phyloP scores from a whole-genome alignment of 2,113 vertebrate species.

The Heterochromis multidens region DNA sequence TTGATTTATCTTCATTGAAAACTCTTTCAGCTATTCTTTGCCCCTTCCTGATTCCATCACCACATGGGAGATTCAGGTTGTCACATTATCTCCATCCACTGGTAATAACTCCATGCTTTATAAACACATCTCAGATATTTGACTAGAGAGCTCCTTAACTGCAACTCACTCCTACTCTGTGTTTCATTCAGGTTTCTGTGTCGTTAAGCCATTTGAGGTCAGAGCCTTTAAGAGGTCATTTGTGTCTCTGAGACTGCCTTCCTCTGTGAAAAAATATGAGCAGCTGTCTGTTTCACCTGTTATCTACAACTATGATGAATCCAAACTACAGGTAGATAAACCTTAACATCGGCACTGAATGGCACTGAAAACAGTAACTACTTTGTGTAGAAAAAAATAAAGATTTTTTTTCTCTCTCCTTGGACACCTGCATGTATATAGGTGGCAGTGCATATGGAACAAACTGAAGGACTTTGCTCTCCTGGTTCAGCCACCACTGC shows the following conservation, averaged over 20 bases:
- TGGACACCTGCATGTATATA: conserved; percentile 16
- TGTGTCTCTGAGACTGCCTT: conserved; percentile 79
- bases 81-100: conserved; percentile 75
- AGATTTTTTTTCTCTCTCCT: background rate
- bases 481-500: conserved; percentile 61
- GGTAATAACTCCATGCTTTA: conserved; percentile 57
- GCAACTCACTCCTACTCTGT: background rate
- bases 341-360: background rate
- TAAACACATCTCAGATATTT: background rate
- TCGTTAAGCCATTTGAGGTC: conserved; percentile 70
- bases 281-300: conserved; percentile 80
- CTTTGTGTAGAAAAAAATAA: background rate
- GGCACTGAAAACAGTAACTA: background rate
- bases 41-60: conserved; percentile 83
- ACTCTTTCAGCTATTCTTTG: conserved; percentile 22
- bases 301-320: conserved; percentile 80
- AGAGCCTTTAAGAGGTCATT: conserved; percentile 74
- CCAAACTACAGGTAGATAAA: background rate
- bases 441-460: conserved; percentile 77
- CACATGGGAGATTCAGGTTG: conserved; percentile 84
- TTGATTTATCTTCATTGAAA: background rate
- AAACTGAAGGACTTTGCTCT: conserved; percentile 78
- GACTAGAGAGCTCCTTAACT: background rate
- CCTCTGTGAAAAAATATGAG: conserved; percentile 79
- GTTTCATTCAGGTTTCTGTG: conserved; percentile 78